Evolutionary conservation across 2,113 vertebrate species (phyloP).

Genomic region (Scomber colias): DNA sequence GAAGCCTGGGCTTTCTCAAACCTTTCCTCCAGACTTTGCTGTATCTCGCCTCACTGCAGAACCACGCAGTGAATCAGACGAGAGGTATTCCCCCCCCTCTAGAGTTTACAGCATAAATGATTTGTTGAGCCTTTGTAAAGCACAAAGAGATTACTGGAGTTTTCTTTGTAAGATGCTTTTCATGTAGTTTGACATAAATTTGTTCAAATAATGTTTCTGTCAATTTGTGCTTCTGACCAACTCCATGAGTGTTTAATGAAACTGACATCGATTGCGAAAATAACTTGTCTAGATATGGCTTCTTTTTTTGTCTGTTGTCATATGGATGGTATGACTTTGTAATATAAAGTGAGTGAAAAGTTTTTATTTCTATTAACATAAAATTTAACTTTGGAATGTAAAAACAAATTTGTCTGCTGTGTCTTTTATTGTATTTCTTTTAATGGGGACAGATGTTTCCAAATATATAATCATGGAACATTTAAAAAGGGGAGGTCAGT

Average conservation of each 20-base stretch:
- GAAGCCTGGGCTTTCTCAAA: neutral
- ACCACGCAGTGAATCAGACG: neutral
- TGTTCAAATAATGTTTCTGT: constrained; percentile 58
- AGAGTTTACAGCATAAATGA: constrained; percentile 39
- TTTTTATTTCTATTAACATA: constrained; percentile 80
- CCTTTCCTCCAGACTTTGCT: constrained; percentile 18
- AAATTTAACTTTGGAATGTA: constrained; percentile 83
- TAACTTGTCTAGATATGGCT: constrained; percentile 47
- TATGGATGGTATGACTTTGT: constrained; percentile 72
- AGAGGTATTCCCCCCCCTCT: neutral
- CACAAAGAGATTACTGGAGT: constrained; percentile 56
- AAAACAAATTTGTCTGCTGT: constrained; percentile 38
- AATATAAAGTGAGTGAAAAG: constrained; percentile 74
- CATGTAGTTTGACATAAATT: constrained; percentile 59
- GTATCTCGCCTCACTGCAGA: constrained; percentile 12
- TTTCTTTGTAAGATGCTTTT: constrained; percentile 60
- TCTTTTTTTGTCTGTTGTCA: constrained; percentile 61
- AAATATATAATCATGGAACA: neutral
- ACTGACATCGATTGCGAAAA: constrained; percentile 48
- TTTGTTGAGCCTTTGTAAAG: constrained; percentile 65
- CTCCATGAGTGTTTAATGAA: constrained; percentile 65
- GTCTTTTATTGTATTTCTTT: constrained; percentile 17
- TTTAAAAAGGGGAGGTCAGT: neutral
- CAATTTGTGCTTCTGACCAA: constrained; percentile 70
- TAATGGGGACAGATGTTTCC: neutral